A percentile compares a stretch with the other conserved stretches of the same genome.
Conservation (phyloP, 1,140 invertebrate genomes). For the Adelges cooleyi region DNA sequence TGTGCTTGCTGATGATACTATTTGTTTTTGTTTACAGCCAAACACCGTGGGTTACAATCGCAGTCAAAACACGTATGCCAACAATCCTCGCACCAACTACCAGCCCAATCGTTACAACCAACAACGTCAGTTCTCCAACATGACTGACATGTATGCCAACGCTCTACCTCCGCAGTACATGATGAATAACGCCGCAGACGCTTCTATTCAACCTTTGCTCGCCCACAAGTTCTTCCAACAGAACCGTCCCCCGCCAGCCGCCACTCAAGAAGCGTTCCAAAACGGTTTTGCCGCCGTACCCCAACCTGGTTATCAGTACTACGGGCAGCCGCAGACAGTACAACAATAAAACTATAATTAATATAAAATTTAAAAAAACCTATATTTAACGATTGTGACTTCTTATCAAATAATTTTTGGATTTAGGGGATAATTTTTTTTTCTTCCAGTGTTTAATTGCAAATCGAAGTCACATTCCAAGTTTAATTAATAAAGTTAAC, state of each 20-base stretch:
- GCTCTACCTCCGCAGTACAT: conserved; percentile 43
- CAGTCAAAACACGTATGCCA: conserved; percentile 37
- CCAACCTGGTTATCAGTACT: conserved; percentile 32
- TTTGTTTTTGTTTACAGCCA: conserved; percentile 5
- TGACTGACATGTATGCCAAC: conserved; percentile 39
- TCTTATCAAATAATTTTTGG: conserved; percentile 19
- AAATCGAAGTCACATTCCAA: conserved; percentile 25
- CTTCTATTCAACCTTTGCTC: conserved; percentile 45
- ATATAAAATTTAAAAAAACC: not conserved
- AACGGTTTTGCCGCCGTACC: conserved; percentile 34
- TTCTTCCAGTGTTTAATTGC: conserved; percentile 26
- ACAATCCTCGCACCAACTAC: conserved; percentile 35
- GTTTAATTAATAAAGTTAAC: conserved; percentile 28
- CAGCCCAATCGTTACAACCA: conserved; percentile 36
- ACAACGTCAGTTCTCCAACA: conserved; percentile 37
- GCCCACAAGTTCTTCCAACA: conserved; percentile 51
- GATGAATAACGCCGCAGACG: conserved; percentile 41
- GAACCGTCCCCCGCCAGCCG: conserved; percentile 43
- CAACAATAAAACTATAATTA: conserved; percentile 33
- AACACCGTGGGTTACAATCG: conserved; percentile 33
- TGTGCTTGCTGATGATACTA: too few species aligned
- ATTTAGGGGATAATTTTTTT: conserved; percentile 24
- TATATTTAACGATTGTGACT: conserved; percentile 22
- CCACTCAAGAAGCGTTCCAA: conserved; percentile 46
- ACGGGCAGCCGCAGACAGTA: conserved; percentile 34